Base-by-base conservation (phyloP, 2,113 vertebrate species). In the Dendropsophus ebraccatus region DNA sequence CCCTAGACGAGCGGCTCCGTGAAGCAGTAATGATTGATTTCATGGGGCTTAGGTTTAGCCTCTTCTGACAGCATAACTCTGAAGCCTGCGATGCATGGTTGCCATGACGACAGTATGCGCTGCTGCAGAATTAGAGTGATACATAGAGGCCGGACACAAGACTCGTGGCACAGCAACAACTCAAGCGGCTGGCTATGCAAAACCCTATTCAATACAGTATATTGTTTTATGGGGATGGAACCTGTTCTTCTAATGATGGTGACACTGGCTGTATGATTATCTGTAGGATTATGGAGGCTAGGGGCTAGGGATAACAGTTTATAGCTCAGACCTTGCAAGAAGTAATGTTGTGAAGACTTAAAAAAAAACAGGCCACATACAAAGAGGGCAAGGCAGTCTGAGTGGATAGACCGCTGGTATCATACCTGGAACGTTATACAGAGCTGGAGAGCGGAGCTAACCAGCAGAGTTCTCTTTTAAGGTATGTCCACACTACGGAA, bases 21-120 rank as follows among this genome's bases (percentile, higher is more conserved):
- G 81, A 83, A 83, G 81, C 81, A 83, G 65, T 49, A 83, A 83
- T 72, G 65, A 83, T 83, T 83, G 81, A 83, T 83, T 83, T 83
- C 81, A 83, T 72, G 81, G 81, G 52, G 81, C 65, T 72, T 83
- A 49, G 45, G 81, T 47, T 54, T 72, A 49, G 45, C 81, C 49
- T 23, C 65, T 49, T 67, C 45, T 47, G 25, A 14, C 81, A 83
- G 81, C 65, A 52, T 67, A 72, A 35, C 81, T 37, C 19, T 70
- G 47, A 35, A 47, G 62, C 67, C 49, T 70, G 52, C 4, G 47
- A 28, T 82, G 45, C 47, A 41, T 54, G 65, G 81, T 83, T 83
- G 21, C 65, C 81, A 72, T 37, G 81, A 32, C 45, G 25, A 72
- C 67, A 35, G 81, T 45, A 83, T 25, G 67, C 65, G 35, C 62